Conservation (phyloP, 2,113 vertebrate genomes). For the Caretta caretta region DNA sequence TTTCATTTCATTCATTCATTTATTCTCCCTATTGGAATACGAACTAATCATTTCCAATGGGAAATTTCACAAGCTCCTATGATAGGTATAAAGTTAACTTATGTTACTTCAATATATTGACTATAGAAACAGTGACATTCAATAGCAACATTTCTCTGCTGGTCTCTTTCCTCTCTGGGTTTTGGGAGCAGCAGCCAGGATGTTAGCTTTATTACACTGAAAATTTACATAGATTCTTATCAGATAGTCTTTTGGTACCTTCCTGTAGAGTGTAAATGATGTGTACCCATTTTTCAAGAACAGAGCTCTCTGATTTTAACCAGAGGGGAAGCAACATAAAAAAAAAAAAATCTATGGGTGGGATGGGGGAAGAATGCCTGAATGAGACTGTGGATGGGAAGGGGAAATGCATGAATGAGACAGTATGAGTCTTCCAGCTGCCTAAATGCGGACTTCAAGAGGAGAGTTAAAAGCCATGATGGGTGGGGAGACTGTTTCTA, state of each 20-base stretch:
- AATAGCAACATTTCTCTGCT: not conserved
- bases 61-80: slow-evolving; percentile 13
- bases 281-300: not conserved
- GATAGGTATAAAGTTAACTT: not conserved
- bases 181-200: not conserved
- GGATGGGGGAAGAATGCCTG: not conserved
- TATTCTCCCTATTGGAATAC: not conserved
- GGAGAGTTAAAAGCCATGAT: not conserved
- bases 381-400: not conserved
- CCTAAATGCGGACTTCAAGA: not conserved
- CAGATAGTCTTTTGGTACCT: not conserved
- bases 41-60: not conserved
- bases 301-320: not conserved
- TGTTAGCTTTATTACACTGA: not conserved
- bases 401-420: not conserved
- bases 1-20: too few species aligned
- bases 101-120: not conserved
- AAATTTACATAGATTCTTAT: not conserved
- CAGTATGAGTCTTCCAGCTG: rapidly evolving
- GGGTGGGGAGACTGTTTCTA: not conserved
- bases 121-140: not conserved
- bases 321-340: not conserved
- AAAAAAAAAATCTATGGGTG: not conserved
- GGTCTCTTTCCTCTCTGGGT: not conserved
- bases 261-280: not conserved